phyloP scores from a whole-genome alignment of 1,140 invertebrate species.

The Caenorhabditis brenneri region DNA sequence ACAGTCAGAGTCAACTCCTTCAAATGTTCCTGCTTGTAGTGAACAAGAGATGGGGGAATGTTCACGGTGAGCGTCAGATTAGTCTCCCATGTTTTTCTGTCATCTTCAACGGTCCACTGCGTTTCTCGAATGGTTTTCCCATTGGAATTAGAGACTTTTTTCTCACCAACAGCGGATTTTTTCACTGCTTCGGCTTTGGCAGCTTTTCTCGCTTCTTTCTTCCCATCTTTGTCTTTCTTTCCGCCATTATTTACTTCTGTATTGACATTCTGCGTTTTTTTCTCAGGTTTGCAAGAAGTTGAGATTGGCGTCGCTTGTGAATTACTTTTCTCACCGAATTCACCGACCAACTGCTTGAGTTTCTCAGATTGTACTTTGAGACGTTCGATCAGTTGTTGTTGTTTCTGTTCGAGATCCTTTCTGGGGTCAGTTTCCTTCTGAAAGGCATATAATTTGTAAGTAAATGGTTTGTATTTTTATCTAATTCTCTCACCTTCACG shows the following conservation, averaged over 20 bases:
- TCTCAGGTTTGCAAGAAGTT: not conserved
- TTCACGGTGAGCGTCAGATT: conserved; percentile 24
- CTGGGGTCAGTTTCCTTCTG: conserved; percentile 27
- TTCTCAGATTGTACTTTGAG: conserved; percentile 7
- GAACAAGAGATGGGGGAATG: not conserved
- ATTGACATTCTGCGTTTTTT: not conserved
- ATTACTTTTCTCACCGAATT: not conserved
- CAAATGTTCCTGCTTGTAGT: not conserved
- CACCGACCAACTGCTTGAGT: not conserved
- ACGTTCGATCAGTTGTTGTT: conserved; percentile 36
- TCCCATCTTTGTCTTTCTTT: conserved; percentile 42
- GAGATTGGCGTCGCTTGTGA: not conserved
- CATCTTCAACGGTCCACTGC: conserved; percentile 31
- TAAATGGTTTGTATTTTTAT: no score
- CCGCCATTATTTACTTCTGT: not conserved
- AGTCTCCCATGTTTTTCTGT: conserved; percentile 21
- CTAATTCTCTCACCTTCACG: no score
- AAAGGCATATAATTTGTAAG: not conserved
- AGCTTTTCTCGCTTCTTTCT: conserved; percentile 47
- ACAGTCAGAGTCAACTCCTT: not conserved
- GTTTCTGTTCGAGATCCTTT: conserved; percentile 42
- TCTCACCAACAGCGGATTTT: not conserved
- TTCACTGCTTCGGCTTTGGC: conserved; percentile 43
- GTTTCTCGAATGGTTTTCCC: not conserved
- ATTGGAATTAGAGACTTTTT: not conserved